Percentiles rank a stretch among this genome's conserved stretches.
These are phyloP conservation scores for Ciconia boyciana DNA, from an alignment of 2,113 vertebrate species.

Conservation along the genomic window DNA sequence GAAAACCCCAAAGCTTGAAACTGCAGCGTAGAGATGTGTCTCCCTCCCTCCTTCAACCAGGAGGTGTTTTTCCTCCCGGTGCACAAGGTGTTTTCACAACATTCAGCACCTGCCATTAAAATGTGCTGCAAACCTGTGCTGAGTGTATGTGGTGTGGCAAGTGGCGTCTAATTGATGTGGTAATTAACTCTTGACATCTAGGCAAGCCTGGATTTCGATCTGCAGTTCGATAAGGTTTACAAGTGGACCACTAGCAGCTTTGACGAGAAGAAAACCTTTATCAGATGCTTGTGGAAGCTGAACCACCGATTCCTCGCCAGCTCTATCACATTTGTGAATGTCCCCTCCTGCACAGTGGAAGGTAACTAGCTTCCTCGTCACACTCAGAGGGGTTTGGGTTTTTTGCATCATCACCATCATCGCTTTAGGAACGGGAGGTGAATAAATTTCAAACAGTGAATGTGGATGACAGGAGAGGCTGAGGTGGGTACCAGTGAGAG, in stretches of 20 bases:
- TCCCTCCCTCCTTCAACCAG: background rate
- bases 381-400: rapidly evolving
- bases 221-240: slow-evolving; percentile 50
- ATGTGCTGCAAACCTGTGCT: background rate
- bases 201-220: slow-evolving; percentile 37
- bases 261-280: slow-evolving; percentile 22
- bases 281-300: slow-evolving; percentile 44
- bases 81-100: background rate
- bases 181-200: background rate
- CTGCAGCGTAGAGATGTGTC: background rate
- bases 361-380: background rate
- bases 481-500: background rate
- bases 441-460: background rate
- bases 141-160: background rate
- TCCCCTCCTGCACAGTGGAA: background rate
- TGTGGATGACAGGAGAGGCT: background rate
- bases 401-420: background rate
- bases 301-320: background rate
- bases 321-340: background rate
- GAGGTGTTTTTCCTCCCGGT: background rate
- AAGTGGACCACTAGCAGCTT: slow-evolving; percentile 1
- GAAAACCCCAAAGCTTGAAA: background rate
- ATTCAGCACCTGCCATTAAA: background rate
- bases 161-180: background rate
- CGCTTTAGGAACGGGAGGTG: background rate